A percentile compares a stretch with the other conserved stretches of the same genome.
phyloP scores from a whole-genome alignment of 2,113 vertebrate species.

The Nycticorax nycticorax region DNA sequence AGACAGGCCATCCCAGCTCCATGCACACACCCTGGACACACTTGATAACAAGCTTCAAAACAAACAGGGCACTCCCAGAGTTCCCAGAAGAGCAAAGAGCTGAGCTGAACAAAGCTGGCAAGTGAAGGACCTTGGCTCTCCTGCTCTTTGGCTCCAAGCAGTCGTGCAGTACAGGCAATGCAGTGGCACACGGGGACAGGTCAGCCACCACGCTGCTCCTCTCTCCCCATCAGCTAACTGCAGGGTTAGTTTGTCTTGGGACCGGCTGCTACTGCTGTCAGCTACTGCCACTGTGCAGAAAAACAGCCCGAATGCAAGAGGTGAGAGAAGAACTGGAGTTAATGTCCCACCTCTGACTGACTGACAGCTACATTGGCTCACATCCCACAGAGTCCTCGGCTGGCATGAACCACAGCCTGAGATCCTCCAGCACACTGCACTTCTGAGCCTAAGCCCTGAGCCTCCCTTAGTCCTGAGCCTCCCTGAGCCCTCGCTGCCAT shows the following conservation, averaged over 20 bases:
- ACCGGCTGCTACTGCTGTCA: neutral
- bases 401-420: neutral
- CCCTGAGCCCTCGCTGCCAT: fast-evolving
- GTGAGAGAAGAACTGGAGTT: neutral
- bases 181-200: neutral
- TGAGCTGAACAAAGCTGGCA: neutral
- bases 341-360: neutral
- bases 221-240: neutral
- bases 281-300: neutral
- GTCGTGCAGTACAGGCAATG: fast-evolving
- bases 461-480: neutral
- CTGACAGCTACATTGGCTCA: neutral
- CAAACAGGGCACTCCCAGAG: slow-evolving; percentile 17
- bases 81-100: neutral
- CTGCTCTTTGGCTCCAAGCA: neutral
- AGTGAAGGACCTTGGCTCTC: neutral
- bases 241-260: neutral
- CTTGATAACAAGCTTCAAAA: neutral
- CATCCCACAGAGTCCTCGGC: neutral
- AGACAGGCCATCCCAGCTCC: neutral
- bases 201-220: neutral
- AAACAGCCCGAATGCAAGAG: neutral
- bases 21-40: neutral
- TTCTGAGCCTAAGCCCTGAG: fast-evolving
- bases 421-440: neutral